Conservation (phyloP, 2,797 vertebrate species). For the Bovichtus diacanthus region DNA sequence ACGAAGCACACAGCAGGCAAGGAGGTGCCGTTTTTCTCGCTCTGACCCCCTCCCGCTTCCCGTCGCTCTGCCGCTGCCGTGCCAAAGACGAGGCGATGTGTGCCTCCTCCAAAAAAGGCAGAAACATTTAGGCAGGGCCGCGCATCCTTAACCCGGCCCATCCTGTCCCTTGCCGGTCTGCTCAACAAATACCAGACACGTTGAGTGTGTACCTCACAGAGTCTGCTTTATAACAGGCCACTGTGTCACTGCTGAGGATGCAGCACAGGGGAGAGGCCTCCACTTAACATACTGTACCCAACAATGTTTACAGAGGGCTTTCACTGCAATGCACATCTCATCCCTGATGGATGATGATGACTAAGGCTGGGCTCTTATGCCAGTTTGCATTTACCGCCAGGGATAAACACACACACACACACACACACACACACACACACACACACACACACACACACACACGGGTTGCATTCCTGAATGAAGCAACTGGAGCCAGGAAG, state of each 20-base stretch:
- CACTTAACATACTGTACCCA: conserved; percentile 72
- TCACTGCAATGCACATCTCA: conserved; percentile 66
- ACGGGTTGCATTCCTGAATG: conserved; percentile 43
- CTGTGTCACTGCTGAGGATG: conserved; percentile 42
- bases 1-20: conserved; percentile 50
- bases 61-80: conserved; percentile 19
- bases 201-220: conserved; percentile 56
- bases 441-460: conserved; percentile 28
- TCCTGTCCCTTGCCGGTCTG: conserved; percentile 66
- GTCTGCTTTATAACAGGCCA: conserved; percentile 78
- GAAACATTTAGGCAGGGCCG: conserved; percentile 78
- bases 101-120: conserved; percentile 86
- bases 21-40: conserved; percentile 49
- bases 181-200: conserved; percentile 84
- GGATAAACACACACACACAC: conserved; percentile 43
- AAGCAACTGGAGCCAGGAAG: conserved; percentile 11
- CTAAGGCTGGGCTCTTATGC: conserved; percentile 48
- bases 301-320: conserved; percentile 69
- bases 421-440: conserved; percentile 23
- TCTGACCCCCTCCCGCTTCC: conserved; percentile 51
- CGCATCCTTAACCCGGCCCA: conserved; percentile 65
- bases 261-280: conserved; percentile 47
- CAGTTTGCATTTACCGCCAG: conserved; percentile 46
- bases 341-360: conserved; percentile 79
- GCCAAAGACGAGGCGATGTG: conserved; percentile 64